These are phyloP conservation scores for Nyctereutes procyonoides DNA, from an alignment of 2,113 vertebrate species.

Conservation along the genomic window DNA sequence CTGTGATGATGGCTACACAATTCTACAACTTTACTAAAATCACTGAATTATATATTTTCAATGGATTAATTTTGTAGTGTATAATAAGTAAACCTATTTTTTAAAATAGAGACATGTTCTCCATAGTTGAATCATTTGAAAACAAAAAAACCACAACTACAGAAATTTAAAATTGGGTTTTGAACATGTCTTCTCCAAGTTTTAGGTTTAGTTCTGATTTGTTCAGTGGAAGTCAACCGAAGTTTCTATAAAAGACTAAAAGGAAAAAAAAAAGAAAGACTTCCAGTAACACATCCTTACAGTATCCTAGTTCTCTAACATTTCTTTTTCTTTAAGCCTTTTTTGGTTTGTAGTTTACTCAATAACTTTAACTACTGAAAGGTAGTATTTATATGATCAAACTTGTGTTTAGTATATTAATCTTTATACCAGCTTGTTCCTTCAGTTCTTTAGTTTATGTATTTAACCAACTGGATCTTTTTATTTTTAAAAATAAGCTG, in stretches of 20 bases:
- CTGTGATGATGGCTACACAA: background rate
- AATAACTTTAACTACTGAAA: background rate
- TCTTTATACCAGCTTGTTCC: conserved; percentile 13
- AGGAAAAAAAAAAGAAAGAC: background rate
- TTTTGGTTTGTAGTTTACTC: conserved; percentile 40
- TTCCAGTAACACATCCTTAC: background rate
- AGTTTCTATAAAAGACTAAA: conserved; percentile 8
- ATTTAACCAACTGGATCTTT: conserved; percentile 26
- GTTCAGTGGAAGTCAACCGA: conserved; percentile 29
- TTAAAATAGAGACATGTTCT: conserved; percentile 13
- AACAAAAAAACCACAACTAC: conserved; percentile 13
- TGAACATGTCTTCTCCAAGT: background rate
- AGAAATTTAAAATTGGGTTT: conserved; percentile 56
- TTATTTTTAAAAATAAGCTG: conserved; percentile 37
- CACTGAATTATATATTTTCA: background rate
- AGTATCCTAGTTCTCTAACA: background rate
- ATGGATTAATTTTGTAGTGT: conserved; percentile 23
- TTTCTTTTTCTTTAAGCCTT: conserved; percentile 22
- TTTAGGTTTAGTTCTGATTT: conserved; percentile 40
- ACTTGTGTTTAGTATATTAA: conserved; percentile 28
- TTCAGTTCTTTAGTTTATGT: conserved; percentile 37
- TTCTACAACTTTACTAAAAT: conserved; percentile 1
- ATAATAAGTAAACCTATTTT: conserved; percentile 40
- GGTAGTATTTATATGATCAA: conserved; percentile 23
- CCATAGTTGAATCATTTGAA: conserved; percentile 27